A percentile compares a stretch with the other conserved stretches of the same genome.
These are phyloP conservation scores for Squalus acanthias DNA, from an alignment of 2,797 vertebrate genomes.

Conservation along the genomic window DNA sequence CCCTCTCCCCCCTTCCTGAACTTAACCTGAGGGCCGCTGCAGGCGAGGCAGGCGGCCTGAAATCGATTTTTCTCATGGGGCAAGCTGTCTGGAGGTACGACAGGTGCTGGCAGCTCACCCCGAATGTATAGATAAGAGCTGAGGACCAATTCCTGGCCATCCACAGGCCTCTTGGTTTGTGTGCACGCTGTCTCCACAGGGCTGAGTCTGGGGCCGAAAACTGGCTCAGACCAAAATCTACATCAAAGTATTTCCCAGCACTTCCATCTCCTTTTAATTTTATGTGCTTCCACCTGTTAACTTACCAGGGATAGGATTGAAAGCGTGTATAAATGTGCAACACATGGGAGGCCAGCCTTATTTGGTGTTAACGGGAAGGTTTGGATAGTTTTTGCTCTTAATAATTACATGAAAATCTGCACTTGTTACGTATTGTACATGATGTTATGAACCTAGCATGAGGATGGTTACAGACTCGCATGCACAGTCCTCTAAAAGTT, in stretches of 20 bases:
- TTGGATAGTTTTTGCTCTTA: neutral
- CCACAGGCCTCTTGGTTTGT: too few species aligned
- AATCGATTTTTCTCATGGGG: too few species aligned
- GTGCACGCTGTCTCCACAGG: too few species aligned
- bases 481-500: too few species aligned
- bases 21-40: too few species aligned
- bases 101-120: too few species aligned
- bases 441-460: neutral
- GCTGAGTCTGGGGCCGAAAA: neutral
- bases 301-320: neutral
- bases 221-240: neutral
- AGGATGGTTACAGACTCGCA: neutral
- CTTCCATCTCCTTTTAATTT: neutral
- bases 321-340: neutral
- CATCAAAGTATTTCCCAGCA: neutral
- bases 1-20: too few species aligned
- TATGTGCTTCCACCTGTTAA: neutral
- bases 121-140: too few species aligned
- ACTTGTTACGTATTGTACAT: neutral
- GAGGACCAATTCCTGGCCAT: too few species aligned
- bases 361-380: neutral
- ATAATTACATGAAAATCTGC: neutral
- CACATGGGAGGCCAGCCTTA: neutral
- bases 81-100: too few species aligned
- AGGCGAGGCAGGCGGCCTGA: too few species aligned